Conservation (phyloP, 2,113 vertebrate genomes). For the Butastur rufipennis region DNA sequence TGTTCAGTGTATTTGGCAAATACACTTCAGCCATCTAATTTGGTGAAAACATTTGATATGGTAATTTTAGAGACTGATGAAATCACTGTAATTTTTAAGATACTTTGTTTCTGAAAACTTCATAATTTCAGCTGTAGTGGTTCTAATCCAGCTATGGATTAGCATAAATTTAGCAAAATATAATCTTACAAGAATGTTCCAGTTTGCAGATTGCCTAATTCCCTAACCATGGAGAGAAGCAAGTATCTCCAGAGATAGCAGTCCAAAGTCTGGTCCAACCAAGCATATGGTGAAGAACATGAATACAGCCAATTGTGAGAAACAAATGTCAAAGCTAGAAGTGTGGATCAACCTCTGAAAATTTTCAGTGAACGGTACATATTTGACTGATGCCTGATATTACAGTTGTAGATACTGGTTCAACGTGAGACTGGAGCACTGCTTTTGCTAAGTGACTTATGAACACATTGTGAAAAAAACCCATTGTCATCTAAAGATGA, state of each 20-base stretch:
- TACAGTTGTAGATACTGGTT: neutral
- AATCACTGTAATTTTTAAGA: neutral
- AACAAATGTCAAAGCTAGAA: neutral
- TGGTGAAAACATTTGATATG: neutral
- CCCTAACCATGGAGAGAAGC: neutral
- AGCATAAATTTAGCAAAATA: neutral
- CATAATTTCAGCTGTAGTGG: neutral
- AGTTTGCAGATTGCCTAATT: neutral
- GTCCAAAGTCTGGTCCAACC: neutral
- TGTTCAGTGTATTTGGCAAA: neutral
- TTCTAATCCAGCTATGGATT: neutral
- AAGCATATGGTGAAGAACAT: neutral
- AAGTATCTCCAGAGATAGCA: neutral
- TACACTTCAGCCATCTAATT: neutral
- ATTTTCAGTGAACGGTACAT: neutral
- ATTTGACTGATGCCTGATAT: neutral
- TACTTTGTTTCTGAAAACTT: neutral
- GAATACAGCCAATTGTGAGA: neutral
- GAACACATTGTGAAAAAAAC: neutral
- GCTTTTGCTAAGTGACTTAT: neutral
- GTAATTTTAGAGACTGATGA: neutral
- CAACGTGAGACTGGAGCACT: accelerated
- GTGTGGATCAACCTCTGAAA: neutral
- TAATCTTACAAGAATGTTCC: neutral
- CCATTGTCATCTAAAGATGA: neutral